Base-by-base conservation (phyloP, 1,140 invertebrate genomes). In the Leptopilina boulardi region DNA sequence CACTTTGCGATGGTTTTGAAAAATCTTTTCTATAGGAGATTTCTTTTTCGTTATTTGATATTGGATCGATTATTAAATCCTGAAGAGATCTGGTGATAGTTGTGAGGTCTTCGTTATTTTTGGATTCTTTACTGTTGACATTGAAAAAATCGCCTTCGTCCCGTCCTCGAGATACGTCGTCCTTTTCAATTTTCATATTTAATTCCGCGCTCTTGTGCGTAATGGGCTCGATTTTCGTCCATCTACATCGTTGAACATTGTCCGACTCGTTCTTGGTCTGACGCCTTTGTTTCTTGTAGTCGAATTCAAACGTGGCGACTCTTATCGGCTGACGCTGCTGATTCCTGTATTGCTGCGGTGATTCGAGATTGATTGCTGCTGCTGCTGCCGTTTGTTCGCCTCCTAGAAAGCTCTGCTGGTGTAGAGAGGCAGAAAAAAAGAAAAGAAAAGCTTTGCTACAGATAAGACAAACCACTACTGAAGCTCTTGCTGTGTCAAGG, bases 351-450 rank as follows among this genome's bases (percentile, higher is more conserved):
- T 90, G 89, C 88, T 90, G 78, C 89, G 88, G 13, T 86, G 88
- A 42, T 87, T 89, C 77, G 83, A 80, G 73, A 82, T 77, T 76
- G 87, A 86, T 75, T 86, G 84, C 74, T 86, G 83, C 47, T 86
- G 84, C 74, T 86, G 83, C 47, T 81, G 83, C 59, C 85, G 85
- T 85, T 82, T 88, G 87, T 80, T 90, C 88, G 86, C 89, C 87
- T 90, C 89, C 89, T 90, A 90, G 85, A 90, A 90, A 90, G 87
- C 89, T 90, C 88, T 90, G 89, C 84, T 89, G 85, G 87, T 89
- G 86, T 90, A 90, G 87, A 90, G 88, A 89, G 87, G 86, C 83
- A 82, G 85, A 81, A 84, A 83, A 89, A 87, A 87, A 88, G 83
- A 89, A 89, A 89, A 89, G 83, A 88, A 89, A 89, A 89, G 88